These are phyloP conservation scores for Choreutis nemorana DNA, from an alignment of 2,888 invertebrate genomes.

Conservation along the genomic window DNA sequence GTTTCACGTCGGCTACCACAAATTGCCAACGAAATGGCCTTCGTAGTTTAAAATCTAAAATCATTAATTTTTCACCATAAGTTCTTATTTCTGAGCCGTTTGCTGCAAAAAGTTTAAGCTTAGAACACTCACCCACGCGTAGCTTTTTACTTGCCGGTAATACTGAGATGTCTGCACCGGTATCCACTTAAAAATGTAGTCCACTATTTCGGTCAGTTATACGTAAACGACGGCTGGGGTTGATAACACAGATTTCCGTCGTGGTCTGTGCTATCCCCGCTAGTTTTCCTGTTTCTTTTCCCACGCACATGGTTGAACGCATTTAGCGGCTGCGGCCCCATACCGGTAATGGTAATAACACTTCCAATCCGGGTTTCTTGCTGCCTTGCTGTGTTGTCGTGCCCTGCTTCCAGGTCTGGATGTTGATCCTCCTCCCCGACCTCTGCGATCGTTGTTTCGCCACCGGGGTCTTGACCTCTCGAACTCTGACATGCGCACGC, in stretches of 20 bases:
- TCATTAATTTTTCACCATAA: constrained; percentile 10
- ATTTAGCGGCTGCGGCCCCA: not conserved
- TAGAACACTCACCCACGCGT: not conserved
- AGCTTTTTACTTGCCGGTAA: constrained; percentile 1
- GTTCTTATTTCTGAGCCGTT: constrained; percentile 11
- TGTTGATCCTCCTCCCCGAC: too few relatives aligned
- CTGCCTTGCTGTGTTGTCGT: not conserved
- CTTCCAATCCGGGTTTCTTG: not conserved
- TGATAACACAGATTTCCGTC: constrained; percentile 7
- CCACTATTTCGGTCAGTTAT: constrained; percentile 4
- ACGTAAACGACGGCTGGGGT: constrained; percentile 4
- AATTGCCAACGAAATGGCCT: constrained; percentile 15
- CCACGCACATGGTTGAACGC: constrained; percentile 1
- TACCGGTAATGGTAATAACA: constrained; percentile 2
- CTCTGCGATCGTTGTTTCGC: too few relatives aligned
- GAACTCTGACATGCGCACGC: not conserved
- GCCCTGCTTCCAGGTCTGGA: not conserved
- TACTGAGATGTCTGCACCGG: constrained; percentile 4
- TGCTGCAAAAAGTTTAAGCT: constrained; percentile 12
- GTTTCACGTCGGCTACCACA: constrained; percentile 13
- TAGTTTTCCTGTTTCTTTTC: constrained; percentile 6
- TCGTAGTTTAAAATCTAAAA: constrained; percentile 12
- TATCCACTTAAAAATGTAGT: constrained; percentile 6
- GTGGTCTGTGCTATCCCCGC: constrained; percentile 3
- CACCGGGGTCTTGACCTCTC: not conserved